Evolutionary conservation across 2,888 invertebrate species (phyloP), one percentile per base, ranked within the genome.

Genomic region (Xestia xanthographa): DNA sequence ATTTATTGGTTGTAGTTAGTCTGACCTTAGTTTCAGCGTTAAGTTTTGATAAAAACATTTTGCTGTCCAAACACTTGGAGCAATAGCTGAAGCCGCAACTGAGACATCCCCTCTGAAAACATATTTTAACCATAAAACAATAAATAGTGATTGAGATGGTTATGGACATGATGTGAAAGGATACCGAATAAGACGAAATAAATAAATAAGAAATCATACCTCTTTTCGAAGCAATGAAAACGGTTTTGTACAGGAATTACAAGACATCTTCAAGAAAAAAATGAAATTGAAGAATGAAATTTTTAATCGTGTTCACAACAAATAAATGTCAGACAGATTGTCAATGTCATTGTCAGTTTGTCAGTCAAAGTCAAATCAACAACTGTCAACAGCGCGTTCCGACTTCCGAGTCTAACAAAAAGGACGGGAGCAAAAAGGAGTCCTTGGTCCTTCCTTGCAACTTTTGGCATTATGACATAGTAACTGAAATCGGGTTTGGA

Each of bases 31-130:
- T 97, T 89, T 97, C 97, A 66, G 96, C 95, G 86, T 97, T 97
- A 9, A 97, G 96, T 90, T 97, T 97, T 17, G 98, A 97, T 77
- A 98, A 94, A 88, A 97, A 97, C 79, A 97, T 95, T 93, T 98
- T 98, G 88, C 98, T 97, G 86, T 97, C 97, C 67, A 99, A 95
- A 93, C 99, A 99, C 93, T 98, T 98, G 79, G 97, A 97, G 92
- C 99, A 99, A 94, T 98, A 98, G 66, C 98, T 98, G 94, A 98
- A 98, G 48, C 98, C 98, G 95, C 99, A 99, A 89, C 97, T 97
- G 62, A 98, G 98, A 92, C 99, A 99, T 34, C 98, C 98, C 95
- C 97, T 97, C 98, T 98, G 94, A 84, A 97, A 97, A 88, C 75
- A 80, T 76, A 75, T 34, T 38, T 20, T 6, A 45, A 63, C 11